Conservation (phyloP, 2,797 vertebrate genomes). For the Spinibarbus caldwelli region DNA sequence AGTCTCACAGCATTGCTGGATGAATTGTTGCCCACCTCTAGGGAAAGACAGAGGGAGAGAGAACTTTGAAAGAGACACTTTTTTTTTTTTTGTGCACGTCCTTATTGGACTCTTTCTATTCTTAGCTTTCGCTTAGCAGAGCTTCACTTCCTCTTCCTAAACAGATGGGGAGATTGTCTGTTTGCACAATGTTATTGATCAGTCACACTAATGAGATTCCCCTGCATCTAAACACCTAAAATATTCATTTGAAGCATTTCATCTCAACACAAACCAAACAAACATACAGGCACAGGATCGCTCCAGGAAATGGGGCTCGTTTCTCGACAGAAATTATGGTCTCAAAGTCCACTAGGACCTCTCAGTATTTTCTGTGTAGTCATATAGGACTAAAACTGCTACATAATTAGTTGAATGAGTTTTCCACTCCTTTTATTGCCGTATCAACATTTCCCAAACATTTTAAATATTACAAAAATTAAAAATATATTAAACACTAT, state of each 20-base stretch:
- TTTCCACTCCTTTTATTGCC: not conserved
- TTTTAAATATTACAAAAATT: no score
- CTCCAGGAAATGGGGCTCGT: not conserved
- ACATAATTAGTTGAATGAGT: not conserved
- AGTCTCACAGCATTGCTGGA: constrained; percentile 28
- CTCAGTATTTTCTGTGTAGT: not conserved
- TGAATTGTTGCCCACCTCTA: constrained; percentile 36
- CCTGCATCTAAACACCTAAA: constrained; percentile 24
- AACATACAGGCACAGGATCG: not conserved
- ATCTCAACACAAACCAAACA: constrained; percentile 12
- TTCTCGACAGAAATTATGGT: not conserved
- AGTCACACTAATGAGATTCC: constrained; percentile 30
- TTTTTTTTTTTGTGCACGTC: constrained; percentile 17
- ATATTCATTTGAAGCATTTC: constrained; percentile 5
- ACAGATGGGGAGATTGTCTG: constrained; percentile 38
- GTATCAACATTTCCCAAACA: not conserved
- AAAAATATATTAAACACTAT: no score
- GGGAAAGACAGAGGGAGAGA: constrained; percentile 39
- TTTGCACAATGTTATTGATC: constrained; percentile 38
- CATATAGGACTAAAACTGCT: not conserved
- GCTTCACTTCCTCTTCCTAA: constrained; percentile 35
- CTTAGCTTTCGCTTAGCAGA: constrained; percentile 7
- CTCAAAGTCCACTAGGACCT: not conserved
- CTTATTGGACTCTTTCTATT: constrained; percentile 37
- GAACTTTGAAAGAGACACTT: not conserved